Percentiles rank a stretch among this genome's conserved stretches.
These are phyloP conservation scores for Palythoa caribaeorum DNA, from an alignment of 92 coral and sea anemone species.

Conservation along the genomic window DNA sequence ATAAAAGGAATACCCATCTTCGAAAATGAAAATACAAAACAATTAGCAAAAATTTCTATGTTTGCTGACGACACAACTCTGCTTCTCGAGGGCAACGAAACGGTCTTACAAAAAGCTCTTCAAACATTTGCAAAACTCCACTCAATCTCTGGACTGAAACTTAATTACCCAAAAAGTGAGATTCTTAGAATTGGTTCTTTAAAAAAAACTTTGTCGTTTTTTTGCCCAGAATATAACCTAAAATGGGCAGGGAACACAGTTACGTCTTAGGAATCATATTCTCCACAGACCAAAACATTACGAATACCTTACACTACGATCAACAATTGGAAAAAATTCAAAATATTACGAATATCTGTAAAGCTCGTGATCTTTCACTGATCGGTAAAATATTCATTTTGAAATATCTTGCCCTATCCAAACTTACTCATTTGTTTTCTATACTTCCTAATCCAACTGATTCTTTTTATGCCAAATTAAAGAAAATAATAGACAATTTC, in stretches of 20 bases:
- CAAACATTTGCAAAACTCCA: background rate
- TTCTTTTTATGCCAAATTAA: background rate
- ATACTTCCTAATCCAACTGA: constrained; percentile 13
- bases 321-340: background rate
- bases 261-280: background rate
- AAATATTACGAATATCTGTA: constrained; percentile 3
- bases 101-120: no score
- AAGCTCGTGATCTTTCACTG: background rate
- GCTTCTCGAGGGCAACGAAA: background rate
- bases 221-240: constrained; percentile 3
- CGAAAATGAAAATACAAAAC: background rate
- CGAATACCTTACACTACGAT: background rate
- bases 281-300: background rate
- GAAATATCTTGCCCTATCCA: no score
- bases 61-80: background rate
- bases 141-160: constrained; percentile 4
- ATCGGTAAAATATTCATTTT: background rate
- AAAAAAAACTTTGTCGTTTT: background rate
- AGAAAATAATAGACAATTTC: no score
- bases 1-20: no score
- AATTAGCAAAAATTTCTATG: background rate
- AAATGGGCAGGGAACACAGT: background rate
- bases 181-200: background rate
- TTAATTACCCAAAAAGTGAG: background rate
- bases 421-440: background rate